phyloP scores from a whole-genome alignment of 2,888 invertebrate genomes.

The Pyrrhosoma nymphula region DNA sequence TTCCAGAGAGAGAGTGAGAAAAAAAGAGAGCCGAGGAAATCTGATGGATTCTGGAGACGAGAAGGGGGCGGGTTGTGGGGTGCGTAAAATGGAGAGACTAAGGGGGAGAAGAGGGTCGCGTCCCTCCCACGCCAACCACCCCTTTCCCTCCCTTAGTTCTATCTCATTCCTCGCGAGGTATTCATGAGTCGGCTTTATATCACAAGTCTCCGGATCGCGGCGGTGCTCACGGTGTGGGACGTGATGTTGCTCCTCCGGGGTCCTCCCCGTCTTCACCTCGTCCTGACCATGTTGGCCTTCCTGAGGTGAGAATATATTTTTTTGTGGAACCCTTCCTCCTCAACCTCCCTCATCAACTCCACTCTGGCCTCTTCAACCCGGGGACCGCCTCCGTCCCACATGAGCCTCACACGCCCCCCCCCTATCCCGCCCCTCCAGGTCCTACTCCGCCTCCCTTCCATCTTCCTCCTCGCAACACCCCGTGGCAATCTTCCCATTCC shows the following conservation, averaged over 20 bases:
- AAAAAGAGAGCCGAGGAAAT: conserved; percentile 36
- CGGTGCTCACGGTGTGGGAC: not conserved
- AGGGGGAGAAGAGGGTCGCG: not conserved
- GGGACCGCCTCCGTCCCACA: not conserved
- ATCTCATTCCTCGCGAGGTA: not conserved
- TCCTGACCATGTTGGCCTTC: conserved; percentile 45
- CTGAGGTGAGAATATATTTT: conserved; percentile 35
- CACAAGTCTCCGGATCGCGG: conserved; percentile 20
- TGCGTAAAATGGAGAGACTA: not conserved
- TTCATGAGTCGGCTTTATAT: conserved; percentile 46
- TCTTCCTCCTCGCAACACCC: not conserved
- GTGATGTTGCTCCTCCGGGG: conserved; percentile 5
- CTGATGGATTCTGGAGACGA: conserved; percentile 7
- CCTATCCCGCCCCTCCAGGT: too few species aligned
- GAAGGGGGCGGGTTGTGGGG: not conserved
- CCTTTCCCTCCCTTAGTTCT: not conserved
- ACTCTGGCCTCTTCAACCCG: not conserved
- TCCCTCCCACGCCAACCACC: not conserved
- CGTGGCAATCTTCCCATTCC: conserved; percentile 48
- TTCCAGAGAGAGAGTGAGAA: conserved; percentile 3
- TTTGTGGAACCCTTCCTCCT: not conserved
- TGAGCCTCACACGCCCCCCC: too few species aligned
- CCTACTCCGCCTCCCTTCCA: not conserved
- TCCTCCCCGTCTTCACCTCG: conserved; percentile 34
- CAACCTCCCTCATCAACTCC: not conserved